Evolutionary conservation across 2,113 vertebrate species (phyloP).

Genomic region (Saccopteryx leptura): DNA sequence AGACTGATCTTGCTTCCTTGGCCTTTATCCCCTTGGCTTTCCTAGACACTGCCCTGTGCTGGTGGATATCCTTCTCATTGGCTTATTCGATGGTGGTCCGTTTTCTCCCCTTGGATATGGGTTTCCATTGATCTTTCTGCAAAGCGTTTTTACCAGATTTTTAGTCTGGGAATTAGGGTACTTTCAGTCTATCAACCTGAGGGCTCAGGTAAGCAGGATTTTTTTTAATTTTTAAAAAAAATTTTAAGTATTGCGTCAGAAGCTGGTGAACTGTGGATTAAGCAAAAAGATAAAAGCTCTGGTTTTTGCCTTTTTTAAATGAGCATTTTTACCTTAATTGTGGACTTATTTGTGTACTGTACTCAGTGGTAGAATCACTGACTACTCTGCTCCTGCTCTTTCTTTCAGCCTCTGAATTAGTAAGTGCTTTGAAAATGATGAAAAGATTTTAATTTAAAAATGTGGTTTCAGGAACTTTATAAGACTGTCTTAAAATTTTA

Average conservation of each 20-base stretch:
- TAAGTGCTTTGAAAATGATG: conserved; percentile 61
- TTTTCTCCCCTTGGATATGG: conserved; percentile 81
- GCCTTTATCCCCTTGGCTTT: conserved; percentile 94
- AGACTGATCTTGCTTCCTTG: conserved; percentile 94
- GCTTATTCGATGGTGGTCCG: conserved; percentile 82
- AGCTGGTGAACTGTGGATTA: conserved; percentile 29
- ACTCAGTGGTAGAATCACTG: conserved; percentile 49
- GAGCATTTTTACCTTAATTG: conserved; percentile 52
- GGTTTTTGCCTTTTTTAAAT: conserved; percentile 42
- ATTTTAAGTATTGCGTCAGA: conserved; percentile 60
- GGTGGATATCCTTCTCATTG: conserved; percentile 93
- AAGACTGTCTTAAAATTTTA: conserved; percentile 20
- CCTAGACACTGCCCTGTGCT: conserved; percentile 94
- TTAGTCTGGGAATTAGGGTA: conserved; percentile 67
- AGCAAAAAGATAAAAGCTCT: not conserved
- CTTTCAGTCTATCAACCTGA: conserved; percentile 47
- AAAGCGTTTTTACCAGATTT: conserved; percentile 45
- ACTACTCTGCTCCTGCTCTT: not conserved
- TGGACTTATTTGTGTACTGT: not conserved
- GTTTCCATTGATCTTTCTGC: conserved; percentile 75
- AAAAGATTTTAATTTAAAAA: conserved; percentile 60
- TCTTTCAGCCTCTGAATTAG: conserved; percentile 60
- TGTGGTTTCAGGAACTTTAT: not conserved
- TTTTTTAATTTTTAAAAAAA: not conserved
- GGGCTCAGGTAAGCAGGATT: conserved; percentile 74